A percentile compares a stretch with the other conserved stretches of the same genome.
Evolutionary conservation across 2,888 invertebrate species (phyloP).

Genomic region (Pelosia muscerda): DNA sequence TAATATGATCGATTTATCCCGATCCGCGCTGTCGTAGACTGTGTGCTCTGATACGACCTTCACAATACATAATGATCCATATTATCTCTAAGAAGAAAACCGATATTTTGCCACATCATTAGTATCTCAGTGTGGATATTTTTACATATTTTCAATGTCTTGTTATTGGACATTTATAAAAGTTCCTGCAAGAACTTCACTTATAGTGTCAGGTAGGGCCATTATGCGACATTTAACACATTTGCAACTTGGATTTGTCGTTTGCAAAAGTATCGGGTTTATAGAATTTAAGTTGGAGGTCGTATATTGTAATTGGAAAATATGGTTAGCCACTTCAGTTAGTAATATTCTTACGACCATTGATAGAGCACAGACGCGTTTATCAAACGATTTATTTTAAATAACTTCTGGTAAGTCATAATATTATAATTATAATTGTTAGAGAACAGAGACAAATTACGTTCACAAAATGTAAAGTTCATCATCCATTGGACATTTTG

Average conservation of each 20-base stretch:
- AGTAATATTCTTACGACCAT: too few relatives aligned
- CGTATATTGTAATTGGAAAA: neutral
- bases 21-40: constrained; percentile 19
- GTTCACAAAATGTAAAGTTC: too few relatives aligned
- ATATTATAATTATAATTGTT: too few relatives aligned
- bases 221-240: too few relatives aligned
- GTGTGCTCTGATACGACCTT: constrained; percentile 25
- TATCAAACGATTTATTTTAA: too few relatives aligned
- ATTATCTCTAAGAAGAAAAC: constrained; percentile 14
- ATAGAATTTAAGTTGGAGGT: too few relatives aligned
- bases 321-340: too few relatives aligned
- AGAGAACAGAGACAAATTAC: too few relatives aligned
- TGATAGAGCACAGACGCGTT: too few relatives aligned
- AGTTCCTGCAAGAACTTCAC: neutral
- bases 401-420: too few relatives aligned
- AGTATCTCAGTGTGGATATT: neutral
- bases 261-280: too few relatives aligned
- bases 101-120: neutral
- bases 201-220: neutral
- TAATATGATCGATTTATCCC: constrained; percentile 43
- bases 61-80: constrained; percentile 39
- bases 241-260: too few relatives aligned
- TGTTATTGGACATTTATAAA: neutral
- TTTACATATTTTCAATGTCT: neutral
- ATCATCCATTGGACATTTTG: neutral